Evolutionary conservation across 1,140 invertebrate species (phyloP), one percentile per base, ranked within the genome.

Genomic region (Coptotermes formosanus): DNA sequence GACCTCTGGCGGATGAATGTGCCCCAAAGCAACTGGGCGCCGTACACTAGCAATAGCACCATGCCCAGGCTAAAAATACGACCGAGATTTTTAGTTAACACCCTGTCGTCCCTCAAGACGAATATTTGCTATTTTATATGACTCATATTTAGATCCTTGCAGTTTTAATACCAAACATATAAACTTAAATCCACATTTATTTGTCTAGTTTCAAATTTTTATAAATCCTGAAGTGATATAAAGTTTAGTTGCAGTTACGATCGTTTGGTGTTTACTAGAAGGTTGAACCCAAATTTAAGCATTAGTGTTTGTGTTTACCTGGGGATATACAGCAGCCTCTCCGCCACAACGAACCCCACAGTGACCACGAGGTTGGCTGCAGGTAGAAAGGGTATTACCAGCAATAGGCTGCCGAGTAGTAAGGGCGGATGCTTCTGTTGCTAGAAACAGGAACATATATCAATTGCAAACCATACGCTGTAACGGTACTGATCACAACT

Each of bases 271-370:
- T 38, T 38, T 38, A 38, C 4, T 38, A 38, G 38, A 38, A n/a
- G 38, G 2, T 38, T 38, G 2, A 4, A 38, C 38, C 4, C 38
- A 38, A 38, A 38, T 38, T 38, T 38, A 38, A 38, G 38, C 38
- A 38, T 38, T 4, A 38, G 38, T 38, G 16, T 48, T 11, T 48
- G 19, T 21, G 21, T 21, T 25, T 30, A 75, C 95, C 96, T 98
- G 48, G 97, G 97, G 89, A 97, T 95, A 90, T 98, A 98, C 2
- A 98, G 93, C n/a, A 98, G 94, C 89, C 97, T 92, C 90, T 98
- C 97, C 14, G 97, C 97, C 2, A 98, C 94, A 3, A 98, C 96
- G 90, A 98, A 98, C 25, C 97, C 97, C 23, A 98, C 97, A 2
- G 96, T 97, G 88, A 98, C 94, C 87, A 98, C 93, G 84, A 98